phyloP scores from a whole-genome alignment of 2,113 vertebrate genomes.

The Rana temporaria region DNA sequence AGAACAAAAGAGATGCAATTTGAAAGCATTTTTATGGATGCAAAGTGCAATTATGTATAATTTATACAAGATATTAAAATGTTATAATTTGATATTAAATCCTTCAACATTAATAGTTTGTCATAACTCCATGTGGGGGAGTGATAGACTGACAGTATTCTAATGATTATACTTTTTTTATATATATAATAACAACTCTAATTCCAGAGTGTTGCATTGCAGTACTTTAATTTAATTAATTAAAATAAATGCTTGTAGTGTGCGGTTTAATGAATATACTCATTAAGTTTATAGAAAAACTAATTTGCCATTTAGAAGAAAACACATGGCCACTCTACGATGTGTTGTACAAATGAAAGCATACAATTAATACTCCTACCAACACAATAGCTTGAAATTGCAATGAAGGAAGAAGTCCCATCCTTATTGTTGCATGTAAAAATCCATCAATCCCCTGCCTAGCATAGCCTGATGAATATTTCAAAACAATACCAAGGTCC shows the following conservation, averaged over 20 bases:
- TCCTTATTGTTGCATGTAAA: constrained; percentile 40
- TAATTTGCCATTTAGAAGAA: constrained; percentile 36
- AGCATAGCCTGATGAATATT: constrained; percentile 40
- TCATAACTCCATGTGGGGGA: constrained; percentile 2
- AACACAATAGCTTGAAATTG: constrained; percentile 48
- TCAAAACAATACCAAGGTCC: constrained; percentile 48
- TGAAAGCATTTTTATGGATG: too few species aligned
- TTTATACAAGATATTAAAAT: background rate
- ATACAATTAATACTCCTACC: constrained; percentile 48
- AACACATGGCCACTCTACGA: constrained; percentile 47
- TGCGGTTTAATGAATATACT: constrained; percentile 42
- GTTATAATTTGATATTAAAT: background rate
- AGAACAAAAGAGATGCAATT: too few species aligned
- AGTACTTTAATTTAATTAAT: constrained; percentile 39
- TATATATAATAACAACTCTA: constrained; percentile 17
- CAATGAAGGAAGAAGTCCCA: constrained; percentile 26
- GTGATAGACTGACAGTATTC: constrained; percentile 16
- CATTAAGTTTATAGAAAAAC: constrained; percentile 41
- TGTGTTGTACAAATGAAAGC: constrained; percentile 46
- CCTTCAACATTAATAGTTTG: constrained; percentile 18
- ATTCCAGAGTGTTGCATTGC: constrained; percentile 23
- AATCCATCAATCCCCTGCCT: constrained; percentile 46
- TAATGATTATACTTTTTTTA: constrained; percentile 14
- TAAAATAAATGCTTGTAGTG: constrained; percentile 45
- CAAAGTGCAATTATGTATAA: background rate